These are phyloP conservation scores for Gobio occitaniae DNA, from an alignment of 2,797 vertebrate species.

Conservation along the genomic window DNA sequence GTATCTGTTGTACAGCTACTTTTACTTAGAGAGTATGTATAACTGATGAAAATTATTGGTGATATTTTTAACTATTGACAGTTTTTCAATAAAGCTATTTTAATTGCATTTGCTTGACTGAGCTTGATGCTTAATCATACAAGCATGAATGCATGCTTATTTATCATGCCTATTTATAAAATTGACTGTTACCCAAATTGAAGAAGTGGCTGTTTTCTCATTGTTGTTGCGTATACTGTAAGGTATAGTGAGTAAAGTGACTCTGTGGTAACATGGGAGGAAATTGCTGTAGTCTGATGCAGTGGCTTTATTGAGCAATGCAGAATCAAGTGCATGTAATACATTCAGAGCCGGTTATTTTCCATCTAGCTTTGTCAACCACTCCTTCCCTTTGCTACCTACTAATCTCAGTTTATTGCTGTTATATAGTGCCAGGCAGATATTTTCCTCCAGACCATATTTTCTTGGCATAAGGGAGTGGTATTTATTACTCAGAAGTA, in stretches of 20 bases:
- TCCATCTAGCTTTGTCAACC: constrained; percentile 5
- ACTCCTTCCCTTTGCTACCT: background rate
- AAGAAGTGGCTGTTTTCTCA: background rate
- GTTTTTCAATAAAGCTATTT: constrained; percentile 29
- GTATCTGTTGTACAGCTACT: constrained; percentile 22
- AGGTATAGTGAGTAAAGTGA: background rate
- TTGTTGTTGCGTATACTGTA: background rate
- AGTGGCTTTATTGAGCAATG: background rate
- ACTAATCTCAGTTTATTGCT: constrained; percentile 9
- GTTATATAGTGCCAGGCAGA: background rate
- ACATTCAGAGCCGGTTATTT: background rate
- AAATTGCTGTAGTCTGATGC: background rate
- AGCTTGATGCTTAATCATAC: background rate
- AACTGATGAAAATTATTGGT: background rate
- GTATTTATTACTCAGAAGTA: background rate
- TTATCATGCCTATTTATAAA: background rate
- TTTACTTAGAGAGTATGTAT: background rate
- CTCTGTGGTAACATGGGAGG: background rate
- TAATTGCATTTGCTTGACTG: background rate
- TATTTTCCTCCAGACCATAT: constrained; percentile 10
- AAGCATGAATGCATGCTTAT: background rate
- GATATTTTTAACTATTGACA: constrained; percentile 5
- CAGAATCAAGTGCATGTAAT: background rate
- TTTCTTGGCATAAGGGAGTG: background rate
- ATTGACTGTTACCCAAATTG: background rate